These are phyloP conservation scores for Pseudachorutes palmiensis DNA, from an alignment of 1,140 invertebrate genomes.

Conservation along the genomic window DNA sequence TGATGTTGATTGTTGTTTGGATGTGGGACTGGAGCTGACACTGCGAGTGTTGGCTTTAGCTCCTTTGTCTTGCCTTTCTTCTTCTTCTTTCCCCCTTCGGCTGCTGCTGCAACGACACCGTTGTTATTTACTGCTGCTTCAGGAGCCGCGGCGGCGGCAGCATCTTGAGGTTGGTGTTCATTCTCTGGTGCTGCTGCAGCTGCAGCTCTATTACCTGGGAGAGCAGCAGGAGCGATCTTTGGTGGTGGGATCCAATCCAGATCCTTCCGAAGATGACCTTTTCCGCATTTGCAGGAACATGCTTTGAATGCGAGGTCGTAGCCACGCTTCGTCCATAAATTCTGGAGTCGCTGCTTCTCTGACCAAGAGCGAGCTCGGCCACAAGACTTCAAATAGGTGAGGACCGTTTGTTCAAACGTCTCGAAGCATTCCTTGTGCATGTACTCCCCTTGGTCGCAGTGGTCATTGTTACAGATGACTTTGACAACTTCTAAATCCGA, in stretches of 20 bases:
- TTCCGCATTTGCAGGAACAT: conserved; percentile 65
- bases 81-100: conserved; percentile 41
- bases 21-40: conserved; percentile 37
- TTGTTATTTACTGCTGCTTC: neutral
- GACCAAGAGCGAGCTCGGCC: conserved; percentile 86
- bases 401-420: conserved; percentile 77
- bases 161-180: conserved; percentile 9
- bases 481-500: conserved; percentile 57
- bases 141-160: conserved; percentile 1
- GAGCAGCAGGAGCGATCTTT: conserved; percentile 38
- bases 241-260: conserved; percentile 76
- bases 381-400: conserved; percentile 78
- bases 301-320: conserved; percentile 74
- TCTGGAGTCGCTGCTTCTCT: conserved; percentile 83
- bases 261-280: conserved; percentile 89
- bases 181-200: conserved; percentile 2
- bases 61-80: conserved; percentile 46
- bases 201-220: conserved; percentile 4
- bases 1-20: conserved; percentile 34
- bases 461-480: conserved; percentile 91
- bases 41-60: conserved; percentile 38
- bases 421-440: conserved; percentile 96
- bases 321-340: conserved; percentile 94
- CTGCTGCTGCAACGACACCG: conserved; percentile 13
- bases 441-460: conserved; percentile 72